These are phyloP conservation scores for Odontesthes bonariensis DNA, from an alignment of 2,113 vertebrate genomes.

Conservation along the genomic window DNA sequence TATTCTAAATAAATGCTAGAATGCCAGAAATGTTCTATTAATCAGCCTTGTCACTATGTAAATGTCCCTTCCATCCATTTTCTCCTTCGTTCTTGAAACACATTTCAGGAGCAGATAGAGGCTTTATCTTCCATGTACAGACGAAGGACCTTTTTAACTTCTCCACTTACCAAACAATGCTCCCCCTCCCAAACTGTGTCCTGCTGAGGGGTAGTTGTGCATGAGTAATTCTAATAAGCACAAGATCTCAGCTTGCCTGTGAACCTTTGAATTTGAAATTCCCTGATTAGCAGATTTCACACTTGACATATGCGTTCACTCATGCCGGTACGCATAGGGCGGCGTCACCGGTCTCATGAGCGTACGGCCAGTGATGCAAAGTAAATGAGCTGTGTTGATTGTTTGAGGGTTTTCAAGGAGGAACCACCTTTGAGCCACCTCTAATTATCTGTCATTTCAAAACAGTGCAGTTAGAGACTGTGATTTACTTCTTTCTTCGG, in stretches of 20 bases:
- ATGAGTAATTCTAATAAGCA: slow-evolving; percentile 5
- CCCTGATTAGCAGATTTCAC: slow-evolving; percentile 26
- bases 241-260: not conserved
- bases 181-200: not conserved
- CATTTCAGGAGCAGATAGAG: not conserved
- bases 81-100: not conserved
- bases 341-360: not conserved
- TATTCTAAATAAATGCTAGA: no score
- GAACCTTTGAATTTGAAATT: slow-evolving; percentile 1
- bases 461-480: slow-evolving; percentile 29
- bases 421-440: not conserved
- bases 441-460: slow-evolving; percentile 63
- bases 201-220: slow-evolving; percentile 1
- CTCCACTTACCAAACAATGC: not conserved
- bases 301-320: slow-evolving; percentile 8
- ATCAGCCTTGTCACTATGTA: not conserved
- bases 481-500: slow-evolving; percentile 34
- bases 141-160: not conserved
- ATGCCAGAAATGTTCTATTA: not conserved
- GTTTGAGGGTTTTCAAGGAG: slow-evolving; percentile 26
- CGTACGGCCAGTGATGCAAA: slow-evolving; percentile 9
- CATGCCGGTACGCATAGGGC: not conserved
- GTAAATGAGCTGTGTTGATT: slow-evolving; percentile 35
- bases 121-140: not conserved
- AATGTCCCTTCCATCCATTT: not conserved